Base-by-base conservation (phyloP, 1,140 invertebrate species). In the Sitobion miscanthi region DNA sequence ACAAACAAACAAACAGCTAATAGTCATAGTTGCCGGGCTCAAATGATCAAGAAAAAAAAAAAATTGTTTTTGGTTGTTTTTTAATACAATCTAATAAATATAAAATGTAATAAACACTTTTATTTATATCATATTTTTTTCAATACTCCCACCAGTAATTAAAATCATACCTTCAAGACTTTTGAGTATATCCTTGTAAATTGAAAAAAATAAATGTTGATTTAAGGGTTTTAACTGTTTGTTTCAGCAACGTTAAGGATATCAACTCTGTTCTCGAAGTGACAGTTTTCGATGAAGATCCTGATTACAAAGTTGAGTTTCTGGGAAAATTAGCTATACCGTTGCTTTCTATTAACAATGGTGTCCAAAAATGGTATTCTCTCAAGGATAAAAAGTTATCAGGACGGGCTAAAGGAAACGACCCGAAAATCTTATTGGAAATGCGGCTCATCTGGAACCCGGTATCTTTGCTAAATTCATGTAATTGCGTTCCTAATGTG, bases 241-340 rank as follows among this genome's bases (percentile, higher is more conserved):
- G 45, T 90, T 96, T 86, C 95, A 99, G 98, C 95, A 98, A 99
- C 95, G 97, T 99, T 0, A 99, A 99, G 95, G 99, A 99, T 95
- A 99, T 99, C 90, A 99, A 99, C 94, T 98, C 98, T 69, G 97
- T 98, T 42, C 95, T 99, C 89, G 99, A 99, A 95, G 96, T 99
- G n/a, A 99, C 99, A 0, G 98, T 99, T 0, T 99, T 98, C 95
- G 99, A 99, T 95, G 99, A 99, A 95, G 99, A 99, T 95, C 96
- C 98, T 94, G 99, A 99, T 95, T 99, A 99, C 95, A 99, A 99
- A 95, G 98, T 99, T 1, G 99, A 99, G 95, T 99, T 99, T 95
- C 96, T 99, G 1, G 99, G 99, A 11, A 99, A 98, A 95, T 96
- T 99, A 23, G 97, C 97, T 8, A 97, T 99, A 94, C 99, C 99